Percentiles rank a stretch among this genome's conserved stretches.
These are phyloP conservation scores for Stenotaenia linearis DNA, from an alignment of 2,888 invertebrate species.

Conservation along the genomic window DNA sequence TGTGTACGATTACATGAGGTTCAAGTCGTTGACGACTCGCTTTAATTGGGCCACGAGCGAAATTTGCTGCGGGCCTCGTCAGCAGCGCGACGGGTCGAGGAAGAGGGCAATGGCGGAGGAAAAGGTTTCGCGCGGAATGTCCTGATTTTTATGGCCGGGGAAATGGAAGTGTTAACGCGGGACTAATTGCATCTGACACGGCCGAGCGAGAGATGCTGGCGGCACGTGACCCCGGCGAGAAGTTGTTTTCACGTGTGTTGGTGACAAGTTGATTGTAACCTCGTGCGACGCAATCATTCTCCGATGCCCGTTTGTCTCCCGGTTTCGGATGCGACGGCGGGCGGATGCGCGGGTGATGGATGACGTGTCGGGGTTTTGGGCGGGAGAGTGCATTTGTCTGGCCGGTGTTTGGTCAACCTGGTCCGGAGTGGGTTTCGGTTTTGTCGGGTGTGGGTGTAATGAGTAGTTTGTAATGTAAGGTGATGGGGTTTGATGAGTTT, in stretches of 20 bases:
- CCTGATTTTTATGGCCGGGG: background rate
- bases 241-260: background rate
- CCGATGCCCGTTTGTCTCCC: background rate
- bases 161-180: background rate
- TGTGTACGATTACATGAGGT: background rate
- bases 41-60: background rate
- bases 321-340: background rate
- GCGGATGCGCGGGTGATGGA: background rate
- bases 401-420: too few species aligned
- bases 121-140: background rate
- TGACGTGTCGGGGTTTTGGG: too few species aligned
- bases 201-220: background rate
- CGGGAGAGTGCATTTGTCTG: too few species aligned
- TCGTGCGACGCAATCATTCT: background rate
- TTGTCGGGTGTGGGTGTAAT: too few species aligned
- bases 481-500: too few species aligned
- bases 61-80: constrained; percentile 1
- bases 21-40: background rate
- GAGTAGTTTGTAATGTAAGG: too few species aligned
- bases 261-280: background rate
- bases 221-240: background rate
- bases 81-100: background rate
- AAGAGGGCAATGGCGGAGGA: background rate
- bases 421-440: too few species aligned
- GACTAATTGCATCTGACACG: background rate